phyloP scores from a whole-genome alignment of 2,888 invertebrate species.

The Heliconius erato region DNA sequence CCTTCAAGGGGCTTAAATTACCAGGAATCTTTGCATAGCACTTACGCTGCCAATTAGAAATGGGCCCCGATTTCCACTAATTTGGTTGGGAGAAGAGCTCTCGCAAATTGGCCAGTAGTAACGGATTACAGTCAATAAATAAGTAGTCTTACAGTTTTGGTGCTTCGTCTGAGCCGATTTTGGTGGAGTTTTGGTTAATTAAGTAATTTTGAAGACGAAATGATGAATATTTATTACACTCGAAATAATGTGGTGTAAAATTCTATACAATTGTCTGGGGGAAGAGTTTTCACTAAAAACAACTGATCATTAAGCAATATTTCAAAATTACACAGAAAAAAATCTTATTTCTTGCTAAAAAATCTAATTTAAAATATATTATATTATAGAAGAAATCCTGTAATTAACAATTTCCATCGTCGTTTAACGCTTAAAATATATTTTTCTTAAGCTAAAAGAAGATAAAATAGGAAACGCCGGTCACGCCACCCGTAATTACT shows the following conservation, averaged over 20 bases:
- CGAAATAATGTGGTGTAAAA: not conserved
- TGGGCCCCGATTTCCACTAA: slow-evolving; percentile 39
- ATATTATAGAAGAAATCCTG: not conserved
- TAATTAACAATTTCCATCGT: slow-evolving; percentile 11
- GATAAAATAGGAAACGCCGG: slow-evolving; percentile 25
- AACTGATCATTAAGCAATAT: not conserved
- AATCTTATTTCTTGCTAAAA: not conserved
- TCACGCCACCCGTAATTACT: slow-evolving; percentile 32
- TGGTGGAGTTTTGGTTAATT: slow-evolving; percentile 66
- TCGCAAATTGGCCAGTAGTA: slow-evolving; percentile 50
- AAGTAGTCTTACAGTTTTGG: slow-evolving; percentile 73
- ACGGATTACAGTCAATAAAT: slow-evolving; percentile 81
- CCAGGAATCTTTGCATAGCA: slow-evolving; percentile 52
- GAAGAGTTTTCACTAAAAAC: not conserved
- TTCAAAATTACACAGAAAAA: not conserved
- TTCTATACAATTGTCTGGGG: not conserved
- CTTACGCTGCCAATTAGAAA: slow-evolving; percentile 49
- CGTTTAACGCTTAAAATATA: slow-evolving; percentile 15
- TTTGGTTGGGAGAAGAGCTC: slow-evolving; percentile 38
- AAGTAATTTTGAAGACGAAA: slow-evolving; percentile 29
- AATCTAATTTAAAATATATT: not conserved
- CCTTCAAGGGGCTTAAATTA: slow-evolving; percentile 54
- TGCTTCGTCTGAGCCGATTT: slow-evolving; percentile 72
- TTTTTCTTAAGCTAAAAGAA: slow-evolving; percentile 17
- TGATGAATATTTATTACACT: slow-evolving; percentile 5